Base-by-base conservation (phyloP, 2,888 invertebrate genomes). In the Sphecodes monilicornis region DNA sequence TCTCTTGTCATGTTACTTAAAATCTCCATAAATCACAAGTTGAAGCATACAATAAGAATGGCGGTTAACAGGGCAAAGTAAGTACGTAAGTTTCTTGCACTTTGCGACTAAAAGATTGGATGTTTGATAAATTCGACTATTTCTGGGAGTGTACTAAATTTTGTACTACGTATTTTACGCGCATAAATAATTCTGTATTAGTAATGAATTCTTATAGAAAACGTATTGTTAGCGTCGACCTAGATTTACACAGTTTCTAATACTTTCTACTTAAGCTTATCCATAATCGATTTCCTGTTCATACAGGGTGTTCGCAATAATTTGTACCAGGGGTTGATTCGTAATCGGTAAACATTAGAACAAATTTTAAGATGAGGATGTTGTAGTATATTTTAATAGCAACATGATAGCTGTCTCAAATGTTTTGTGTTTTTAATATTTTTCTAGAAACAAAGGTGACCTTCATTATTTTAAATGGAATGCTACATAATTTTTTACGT, bases 21-120 rank as follows among this genome's bases (percentile, higher is more conserved):
- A 13, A 13, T 75, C 2, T 68, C 36, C n/a, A 36, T 68, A 39
- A 68, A 68, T 68, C 68, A 39, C 36, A 13, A n/a, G n/a, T 5
- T 36, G 68, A 39, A 68, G 68, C 13, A 5, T 68, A 39, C 11
- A 13, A 4, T 39, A 68, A n/a, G n/a, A 68, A 39, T 68, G 39
- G n/a, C 39, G n/a, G 39, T 68, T 68, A 68, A 68, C 22, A 39
- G n/a, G n/a, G 68, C 39, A 39, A 39, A 36, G 22, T 68, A 68
- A 13, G 11, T 39, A 39, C 64, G 16, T 18, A 10, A 68, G 36
- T 68, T 68, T n/a, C 68, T n/a, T n/a, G n/a, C 22, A 1, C 1
- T 66, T 66, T 22, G 36, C 36, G 32, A 66, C 10, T 1, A 13
- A n/a, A n/a, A n/a, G 36, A 36, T 36, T 22, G 11, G 36, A 36